Base-by-base conservation (phyloP, 2,113 vertebrate genomes). In the Petrocephalus microphthalmus region DNA sequence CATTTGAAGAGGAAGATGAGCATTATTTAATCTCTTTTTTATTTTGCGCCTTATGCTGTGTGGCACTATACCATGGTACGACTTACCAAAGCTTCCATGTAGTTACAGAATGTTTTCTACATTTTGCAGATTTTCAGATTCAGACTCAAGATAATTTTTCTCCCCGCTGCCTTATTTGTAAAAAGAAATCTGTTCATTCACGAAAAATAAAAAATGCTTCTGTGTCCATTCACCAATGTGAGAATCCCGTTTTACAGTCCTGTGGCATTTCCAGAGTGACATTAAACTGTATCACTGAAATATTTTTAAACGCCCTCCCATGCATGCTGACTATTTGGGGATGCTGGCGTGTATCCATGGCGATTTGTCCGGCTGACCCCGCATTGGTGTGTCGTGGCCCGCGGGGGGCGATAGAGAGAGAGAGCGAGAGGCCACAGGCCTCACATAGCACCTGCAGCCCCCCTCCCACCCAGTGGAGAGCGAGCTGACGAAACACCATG, bases 401-500 rank as follows among this genome's bases (percentile, higher is more conserved):
- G 11, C 60, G 60, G 60, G 25, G 25, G 60, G 60, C 3, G 60
- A 67, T 67, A 67, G 60, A 49, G 47, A n/a, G 22, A 60, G 60
- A 3, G 57, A n/a, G 20, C 2, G 56, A n/a, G 56, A 10, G 57
- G n/a, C n/a, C n/a, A 29, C n/a, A 29, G 60, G n/a, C 60, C 60
- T 64, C 3, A 1, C 0, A 1, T 64, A 7, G 60, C n/a, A 64
- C 60, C 60, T 64, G 60, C 60, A 64, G 10, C n/a, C 60, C 60
- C 56, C 7, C 57, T 7, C 22, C 57, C n/a, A 3, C 60, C n/a
- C 60, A 11, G n/a, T 64, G 60, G 25, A 64, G 60, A 29, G n/a
- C 3, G 54, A 71, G 29, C 56, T n/a, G 88, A 88, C 85, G 90
- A 89, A 85, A 84, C 82, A 56, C 33, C 56, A 87, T 81, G 51